Conservation (phyloP, 2,113 vertebrate genomes). For the Condylura cristata region DNA sequence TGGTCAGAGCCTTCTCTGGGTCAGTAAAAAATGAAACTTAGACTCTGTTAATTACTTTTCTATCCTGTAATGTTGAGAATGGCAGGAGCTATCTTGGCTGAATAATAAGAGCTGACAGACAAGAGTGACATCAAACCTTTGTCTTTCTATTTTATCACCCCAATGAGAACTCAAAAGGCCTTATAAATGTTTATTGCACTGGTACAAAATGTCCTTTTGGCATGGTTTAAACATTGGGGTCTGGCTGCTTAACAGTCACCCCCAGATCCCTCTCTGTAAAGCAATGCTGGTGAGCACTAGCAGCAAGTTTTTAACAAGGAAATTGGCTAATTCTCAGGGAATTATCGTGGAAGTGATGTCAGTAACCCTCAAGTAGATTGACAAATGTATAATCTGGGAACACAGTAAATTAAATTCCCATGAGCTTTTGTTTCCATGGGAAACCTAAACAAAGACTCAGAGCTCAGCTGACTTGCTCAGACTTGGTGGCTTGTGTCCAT, state of each 20-base stretch:
- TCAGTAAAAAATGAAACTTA: neutral
- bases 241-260: neutral
- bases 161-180: neutral
- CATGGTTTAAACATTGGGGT: neutral
- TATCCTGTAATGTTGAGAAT: neutral
- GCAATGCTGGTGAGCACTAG: neutral
- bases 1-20: neutral
- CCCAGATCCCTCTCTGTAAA: neutral
- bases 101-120: neutral
- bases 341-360: neutral
- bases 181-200: neutral
- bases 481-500: neutral
- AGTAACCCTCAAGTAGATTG: constrained; percentile 13
- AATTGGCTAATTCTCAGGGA: neutral
- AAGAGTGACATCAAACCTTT: neutral
- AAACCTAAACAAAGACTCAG: constrained; percentile 49
- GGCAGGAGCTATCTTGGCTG: neutral
- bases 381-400: neutral
- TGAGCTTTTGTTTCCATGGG: constrained; percentile 37
- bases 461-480: neutral
- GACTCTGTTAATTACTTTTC: neutral
- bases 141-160: neutral
- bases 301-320: constrained; percentile 11
- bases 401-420: constrained; percentile 2
- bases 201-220: neutral